A percentile compares a stretch with the other conserved stretches of the same genome.
These are phyloP conservation scores for Toxotes lorentzi DNA, from an alignment of 2,797 vertebrate species.

Conservation along the genomic window DNA sequence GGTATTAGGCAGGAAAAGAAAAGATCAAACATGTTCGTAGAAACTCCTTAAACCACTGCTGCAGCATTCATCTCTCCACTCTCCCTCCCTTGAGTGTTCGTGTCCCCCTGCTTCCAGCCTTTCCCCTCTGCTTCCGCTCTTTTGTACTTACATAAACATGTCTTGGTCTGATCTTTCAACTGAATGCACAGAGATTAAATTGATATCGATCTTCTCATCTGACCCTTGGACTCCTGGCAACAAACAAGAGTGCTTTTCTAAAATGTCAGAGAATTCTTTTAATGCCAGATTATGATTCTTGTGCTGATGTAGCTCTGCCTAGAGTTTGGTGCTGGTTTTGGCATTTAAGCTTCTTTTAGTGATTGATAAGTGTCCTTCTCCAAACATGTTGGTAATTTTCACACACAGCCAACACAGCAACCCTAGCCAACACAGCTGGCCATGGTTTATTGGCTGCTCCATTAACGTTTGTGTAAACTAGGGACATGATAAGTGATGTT, in stretches of 20 bases:
- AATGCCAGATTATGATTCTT: background rate
- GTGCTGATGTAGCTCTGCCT: background rate
- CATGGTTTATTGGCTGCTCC: background rate
- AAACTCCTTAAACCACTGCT: background rate
- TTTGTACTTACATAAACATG: slow-evolving; percentile 26
- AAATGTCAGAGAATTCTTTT: slow-evolving; percentile 21
- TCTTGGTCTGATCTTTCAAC: slow-evolving; percentile 19
- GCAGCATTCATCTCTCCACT: background rate
- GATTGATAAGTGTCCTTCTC: slow-evolving; percentile 2
- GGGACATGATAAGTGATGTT: background rate
- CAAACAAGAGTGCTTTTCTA: background rate
- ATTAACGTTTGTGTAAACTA: background rate
- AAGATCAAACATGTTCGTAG: background rate
- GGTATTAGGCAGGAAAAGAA: background rate
- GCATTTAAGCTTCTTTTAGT: slow-evolving; percentile 11
- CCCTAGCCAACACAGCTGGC: background rate
- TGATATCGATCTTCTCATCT: slow-evolving; percentile 12
- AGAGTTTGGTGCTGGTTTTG: slow-evolving; percentile 7
- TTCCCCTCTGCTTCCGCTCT: slow-evolving; percentile 5
- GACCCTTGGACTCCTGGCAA: background rate
- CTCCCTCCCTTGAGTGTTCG: slow-evolving; percentile 1
- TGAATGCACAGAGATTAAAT: slow-evolving; percentile 29
- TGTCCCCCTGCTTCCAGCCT: slow-evolving; percentile 8
- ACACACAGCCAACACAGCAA: background rate
- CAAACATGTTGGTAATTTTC: background rate